Evolutionary conservation across 1,140 invertebrate genomes (phyloP).

Genomic region (Cotesia vestalis): DNA sequence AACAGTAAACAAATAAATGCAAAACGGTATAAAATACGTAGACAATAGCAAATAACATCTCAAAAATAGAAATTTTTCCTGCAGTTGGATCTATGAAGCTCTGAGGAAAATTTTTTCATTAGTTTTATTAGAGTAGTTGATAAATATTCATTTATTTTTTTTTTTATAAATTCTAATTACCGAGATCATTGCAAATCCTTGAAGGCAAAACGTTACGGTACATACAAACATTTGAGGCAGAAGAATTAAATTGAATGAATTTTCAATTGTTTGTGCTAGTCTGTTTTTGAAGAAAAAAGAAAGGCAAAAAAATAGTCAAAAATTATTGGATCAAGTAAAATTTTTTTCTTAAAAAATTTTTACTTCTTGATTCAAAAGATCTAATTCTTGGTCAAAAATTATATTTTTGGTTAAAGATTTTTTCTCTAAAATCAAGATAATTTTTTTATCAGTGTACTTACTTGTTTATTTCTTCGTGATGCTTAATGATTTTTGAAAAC

Average conservation of each 20-base stretch:
- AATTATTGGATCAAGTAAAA: too few relatives aligned
- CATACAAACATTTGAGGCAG: conserved; percentile 33
- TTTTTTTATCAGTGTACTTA: neutral
- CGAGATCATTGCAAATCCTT: conserved; percentile 31
- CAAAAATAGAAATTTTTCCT: conserved; percentile 16
- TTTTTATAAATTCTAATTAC: neutral
- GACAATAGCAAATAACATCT: conserved; percentile 29
- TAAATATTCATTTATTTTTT: neutral
- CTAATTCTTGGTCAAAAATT: too few relatives aligned
- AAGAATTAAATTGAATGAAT: conserved; percentile 41
- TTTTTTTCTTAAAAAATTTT: too few relatives aligned
- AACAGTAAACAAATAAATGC: conserved; percentile 38
- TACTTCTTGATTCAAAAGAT: too few relatives aligned
- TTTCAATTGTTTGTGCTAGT: conserved; percentile 34
- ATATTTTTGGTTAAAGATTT: too few relatives aligned
- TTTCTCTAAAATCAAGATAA: too few relatives aligned
- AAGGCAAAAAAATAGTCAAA: neutral
- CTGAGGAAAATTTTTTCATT: conserved; percentile 7
- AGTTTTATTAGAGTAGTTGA: neutral
- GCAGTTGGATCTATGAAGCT: conserved; percentile 19
- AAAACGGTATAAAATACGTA: conserved; percentile 33
- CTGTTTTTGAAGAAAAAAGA: conserved; percentile 20
- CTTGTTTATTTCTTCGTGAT: conserved; percentile 19
- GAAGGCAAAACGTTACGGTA: conserved; percentile 33
- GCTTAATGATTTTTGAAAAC: neutral